A percentile compares a stretch with the other conserved stretches of the same genome.
phyloP scores from a whole-genome alignment of 2,888 invertebrate species.

The Chesias legatella region DNA sequence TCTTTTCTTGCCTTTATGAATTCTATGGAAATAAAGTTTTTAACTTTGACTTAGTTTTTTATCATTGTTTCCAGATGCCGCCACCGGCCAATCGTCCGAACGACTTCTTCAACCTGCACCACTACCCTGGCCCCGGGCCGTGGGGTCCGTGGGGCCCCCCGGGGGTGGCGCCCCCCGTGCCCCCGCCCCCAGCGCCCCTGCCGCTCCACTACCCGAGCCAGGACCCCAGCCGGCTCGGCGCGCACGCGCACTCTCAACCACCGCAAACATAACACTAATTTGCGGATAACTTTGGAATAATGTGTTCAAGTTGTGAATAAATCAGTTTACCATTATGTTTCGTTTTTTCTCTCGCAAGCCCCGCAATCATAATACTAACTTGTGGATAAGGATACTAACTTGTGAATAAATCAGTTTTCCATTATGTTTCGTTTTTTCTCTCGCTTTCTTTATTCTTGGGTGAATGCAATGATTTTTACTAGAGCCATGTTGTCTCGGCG shows the following conservation, averaged over 20 bases:
- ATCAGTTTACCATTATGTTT: constrained; percentile 2
- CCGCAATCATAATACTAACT: too few relatives aligned
- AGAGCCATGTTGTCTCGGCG: too few relatives aligned
- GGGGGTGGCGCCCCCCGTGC: constrained; percentile 33
- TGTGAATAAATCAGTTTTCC: too few relatives aligned
- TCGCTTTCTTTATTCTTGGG: too few relatives aligned
- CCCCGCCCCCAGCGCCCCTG: constrained; percentile 76
- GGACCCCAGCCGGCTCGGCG: constrained; percentile 95
- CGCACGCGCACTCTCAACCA: constrained; percentile 71
- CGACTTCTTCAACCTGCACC: constrained; percentile 82
- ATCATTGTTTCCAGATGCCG: constrained; percentile 51
- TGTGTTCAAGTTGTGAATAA: constrained; percentile 10
- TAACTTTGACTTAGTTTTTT: too few relatives aligned
- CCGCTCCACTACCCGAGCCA: constrained; percentile 97
- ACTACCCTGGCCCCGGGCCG: constrained; percentile 48
- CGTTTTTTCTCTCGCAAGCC: background rate
- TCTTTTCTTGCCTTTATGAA: too few relatives aligned
- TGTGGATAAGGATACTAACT: too few relatives aligned
- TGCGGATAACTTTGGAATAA: background rate
- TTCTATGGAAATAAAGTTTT: too few relatives aligned
- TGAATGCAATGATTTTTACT: too few relatives aligned
- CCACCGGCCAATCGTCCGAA: constrained; percentile 78
- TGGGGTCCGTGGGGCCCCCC: constrained; percentile 46
- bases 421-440: too few relatives aligned
- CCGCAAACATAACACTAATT: constrained; percentile 53